Base-by-base conservation (phyloP, 2,797 vertebrate genomes). In the Danio albolineatus region DNA sequence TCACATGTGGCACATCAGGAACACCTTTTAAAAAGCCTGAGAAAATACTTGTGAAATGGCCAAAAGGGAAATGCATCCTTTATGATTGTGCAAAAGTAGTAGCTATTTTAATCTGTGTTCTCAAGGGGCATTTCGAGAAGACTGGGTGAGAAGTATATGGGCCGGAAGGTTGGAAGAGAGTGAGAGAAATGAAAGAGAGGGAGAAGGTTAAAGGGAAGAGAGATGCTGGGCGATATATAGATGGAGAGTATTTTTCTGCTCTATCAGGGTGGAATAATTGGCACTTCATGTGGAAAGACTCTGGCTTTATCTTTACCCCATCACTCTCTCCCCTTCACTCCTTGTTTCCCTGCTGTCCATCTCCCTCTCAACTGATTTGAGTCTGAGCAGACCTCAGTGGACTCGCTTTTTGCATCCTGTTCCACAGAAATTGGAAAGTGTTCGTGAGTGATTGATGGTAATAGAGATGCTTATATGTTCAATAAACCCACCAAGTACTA, bases 231-330 rank as follows among this genome's bases (percentile, higher is more conserved):
- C 39, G 7, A 39, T 6, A 59, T 17, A 78, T 41, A 38, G 64
- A 69, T 59, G 41, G 48, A 75, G 54, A 64, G 46, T 79, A 8
- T 79, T 79, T 73, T 80, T 78, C 66, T 80, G 73, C 60, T 83
- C 65, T 70, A 77, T 76, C 64, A 80, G 79, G 66, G 70, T 81
- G 70, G 66, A 84, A 81, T 78, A 78, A 83, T 79, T 79, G 67
- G 39, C 69, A 56, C 69, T 56, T 73, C 59, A 73, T 54, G 77
- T 73, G 59, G 77, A 79, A 79, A 73, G 77, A 73, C 19, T 46
- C 57, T 5, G 54, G 56, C 59, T 78, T 49, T 62, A 64, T 70
- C 56, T 75, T 28, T 48, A 59, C 57, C 12, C 16, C 41, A 61
- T 73, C 21, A 38, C 51, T 66, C 61, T 60, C 44, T 79, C 41